Evolutionary conservation across 2,113 vertebrate species (phyloP).

Genomic region (Scatophagus argus): DNA sequence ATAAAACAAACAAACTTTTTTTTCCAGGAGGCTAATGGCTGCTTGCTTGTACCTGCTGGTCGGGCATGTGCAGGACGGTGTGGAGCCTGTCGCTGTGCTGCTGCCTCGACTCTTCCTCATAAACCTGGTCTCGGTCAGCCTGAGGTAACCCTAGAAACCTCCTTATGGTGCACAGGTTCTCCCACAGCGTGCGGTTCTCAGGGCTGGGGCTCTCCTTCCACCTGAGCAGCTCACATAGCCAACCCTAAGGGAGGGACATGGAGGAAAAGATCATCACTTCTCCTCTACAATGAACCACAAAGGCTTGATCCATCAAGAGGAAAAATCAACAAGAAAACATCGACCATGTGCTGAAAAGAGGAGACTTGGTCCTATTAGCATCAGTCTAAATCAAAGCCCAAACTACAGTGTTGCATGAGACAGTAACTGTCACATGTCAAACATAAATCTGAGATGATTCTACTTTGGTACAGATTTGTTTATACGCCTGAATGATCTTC

Average conservation of each 20-base stretch:
- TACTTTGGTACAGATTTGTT: too few species aligned
- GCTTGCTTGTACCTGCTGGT: constrained; percentile 81
- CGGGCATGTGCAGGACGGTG: constrained; percentile 87
- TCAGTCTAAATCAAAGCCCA: too few species aligned
- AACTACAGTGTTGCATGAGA: too few species aligned
- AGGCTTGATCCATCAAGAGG: too few species aligned
- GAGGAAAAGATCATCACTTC: neutral
- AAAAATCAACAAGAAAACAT: too few species aligned
- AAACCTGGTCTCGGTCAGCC: constrained; percentile 89
- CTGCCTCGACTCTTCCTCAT: constrained; percentile 92
- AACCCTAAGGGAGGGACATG: constrained; percentile 83
- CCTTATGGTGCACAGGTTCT: constrained; percentile 95
- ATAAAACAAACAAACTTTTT: neutral
- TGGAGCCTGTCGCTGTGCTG: constrained; percentile 92
- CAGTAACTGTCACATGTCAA: too few species aligned
- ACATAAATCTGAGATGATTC: too few species aligned
- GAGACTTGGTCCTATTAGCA: too few species aligned
- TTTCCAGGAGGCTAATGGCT: neutral
- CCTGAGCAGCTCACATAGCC: constrained; percentile 94
- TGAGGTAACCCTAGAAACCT: constrained; percentile 91
- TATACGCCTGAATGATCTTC: too few species aligned
- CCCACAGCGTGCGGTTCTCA: constrained; percentile 96
- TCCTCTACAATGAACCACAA: neutral
- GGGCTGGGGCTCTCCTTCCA: constrained; percentile 96
- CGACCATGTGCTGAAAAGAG: too few species aligned